Conservation (phyloP, 2,888 invertebrate species). For the Parthenolecanium corni region DNA sequence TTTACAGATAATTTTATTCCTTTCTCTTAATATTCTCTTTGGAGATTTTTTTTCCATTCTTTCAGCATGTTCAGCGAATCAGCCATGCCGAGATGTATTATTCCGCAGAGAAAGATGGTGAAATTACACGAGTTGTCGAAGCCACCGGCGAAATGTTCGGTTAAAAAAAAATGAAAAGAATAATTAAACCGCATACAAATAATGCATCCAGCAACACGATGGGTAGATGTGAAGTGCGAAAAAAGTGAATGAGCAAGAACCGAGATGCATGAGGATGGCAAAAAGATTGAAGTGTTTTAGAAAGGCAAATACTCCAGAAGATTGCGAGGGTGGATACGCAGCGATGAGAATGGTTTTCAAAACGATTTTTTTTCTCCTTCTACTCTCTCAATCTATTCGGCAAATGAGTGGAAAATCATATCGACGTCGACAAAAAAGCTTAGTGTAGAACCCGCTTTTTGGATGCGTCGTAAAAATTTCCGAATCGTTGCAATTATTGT, state of each 20-base stretch:
- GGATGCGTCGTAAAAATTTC: not conserved
- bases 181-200: constrained; percentile 13
- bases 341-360: not conserved
- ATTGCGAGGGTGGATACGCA: too few species aligned
- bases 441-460: not conserved
- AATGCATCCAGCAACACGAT: too few species aligned
- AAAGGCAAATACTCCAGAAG: too few species aligned
- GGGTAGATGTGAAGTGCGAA: too few species aligned
- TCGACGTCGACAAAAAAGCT: constrained; percentile 12
- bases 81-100: too few species aligned
- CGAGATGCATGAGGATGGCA: not conserved
- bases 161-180: constrained; percentile 1
- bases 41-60: too few species aligned
- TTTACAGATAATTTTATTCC: too few species aligned
- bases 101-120: too few species aligned
- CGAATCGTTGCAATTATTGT: constrained; percentile 10
- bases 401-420: constrained; percentile 16
- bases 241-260: too few species aligned
- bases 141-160: not conserved
- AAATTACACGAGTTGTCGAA: not conserved
- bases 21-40: too few species aligned
- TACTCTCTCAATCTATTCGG: not conserved
- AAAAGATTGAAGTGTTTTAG: not conserved
- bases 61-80: too few species aligned
- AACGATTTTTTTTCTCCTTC: not conserved